Conservation (phyloP, 2,113 vertebrate genomes). For the Gymnobelideus leadbeateri region DNA sequence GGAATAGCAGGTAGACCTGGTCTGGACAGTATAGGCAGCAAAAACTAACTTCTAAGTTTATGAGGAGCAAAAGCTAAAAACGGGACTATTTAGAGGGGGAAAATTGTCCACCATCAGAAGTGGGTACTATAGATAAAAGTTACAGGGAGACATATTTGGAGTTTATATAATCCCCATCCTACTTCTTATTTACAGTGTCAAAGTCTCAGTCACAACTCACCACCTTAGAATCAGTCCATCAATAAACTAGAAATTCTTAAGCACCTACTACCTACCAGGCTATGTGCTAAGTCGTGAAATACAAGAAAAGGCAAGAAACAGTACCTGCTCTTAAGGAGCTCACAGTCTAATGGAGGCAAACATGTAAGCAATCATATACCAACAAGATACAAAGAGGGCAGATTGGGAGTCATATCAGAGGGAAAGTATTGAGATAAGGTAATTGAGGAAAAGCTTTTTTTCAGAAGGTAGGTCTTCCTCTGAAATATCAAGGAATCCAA, state of each 20-base stretch:
- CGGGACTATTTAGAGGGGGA: neutral
- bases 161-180: neutral
- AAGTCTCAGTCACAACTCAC: neutral
- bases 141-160: neutral
- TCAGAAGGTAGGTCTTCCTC: neutral
- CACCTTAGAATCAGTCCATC: neutral
- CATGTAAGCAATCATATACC: neutral
- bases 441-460: neutral
- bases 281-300: neutral
- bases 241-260: neutral
- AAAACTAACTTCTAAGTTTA: neutral
- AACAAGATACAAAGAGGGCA: neutral
- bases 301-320: neutral
- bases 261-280: neutral
- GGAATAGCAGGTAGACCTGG: neutral
- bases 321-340: neutral
- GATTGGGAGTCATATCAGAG: neutral
- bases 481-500: neutral
- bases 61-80: neutral
- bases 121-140: neutral
- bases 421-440: neutral
- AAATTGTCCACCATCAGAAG: neutral
- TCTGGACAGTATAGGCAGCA: neutral
- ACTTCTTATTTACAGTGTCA: neutral
- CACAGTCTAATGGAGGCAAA: neutral